Evolutionary conservation across 2,888 invertebrate genomes (phyloP), one percentile per base, ranked within the genome.

Genomic region (Yponomeuta evonymella): DNA sequence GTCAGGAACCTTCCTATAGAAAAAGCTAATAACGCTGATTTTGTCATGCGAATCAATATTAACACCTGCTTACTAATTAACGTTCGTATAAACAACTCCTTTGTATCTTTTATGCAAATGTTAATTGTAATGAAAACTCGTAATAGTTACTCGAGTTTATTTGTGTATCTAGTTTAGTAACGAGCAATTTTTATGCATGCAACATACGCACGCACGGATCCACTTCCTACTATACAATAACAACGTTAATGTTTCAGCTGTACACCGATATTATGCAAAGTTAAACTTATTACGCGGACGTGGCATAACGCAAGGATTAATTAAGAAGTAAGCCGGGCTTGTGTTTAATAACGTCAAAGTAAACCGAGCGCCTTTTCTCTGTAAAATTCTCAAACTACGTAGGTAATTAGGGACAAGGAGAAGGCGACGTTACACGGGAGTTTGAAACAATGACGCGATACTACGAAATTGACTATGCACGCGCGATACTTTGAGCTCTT

Each of bases 161-260:
- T 43, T 43, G 43, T 43, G 43, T 48, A 33, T 43, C 4, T 63
- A 63, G 48, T 71, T 71, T 29, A 64, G 67, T 48, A 70, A 70
- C 63, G 67, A 69, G 71, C 66, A 58, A 66, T 51, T 69, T 48
- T 65, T 51, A 64, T 69, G 68, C 64, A 48, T 66, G 29, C 48
- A 71, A 68, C 68, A 68, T 68, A 67, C 67, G 71, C 68, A 68
- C 68, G 65, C 64, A 69, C 65, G 69, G 9, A 15, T 70, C 62
- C 63, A 30, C 62, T 70, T 70, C 70, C 70, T 62, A 15, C 2
- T 36, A 36, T n/a, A 63, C 12, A 58, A 69, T 69, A 69, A 69
- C 69, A 69, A 58, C 23, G 48, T 67, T 36, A 48, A 33, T 29
- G 36, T 58, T 58, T 58, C 58, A 69, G 69, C 69, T 29, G 48